Base-by-base conservation (phyloP, 2,113 vertebrate genomes). In the Hystrix brachyura region DNA sequence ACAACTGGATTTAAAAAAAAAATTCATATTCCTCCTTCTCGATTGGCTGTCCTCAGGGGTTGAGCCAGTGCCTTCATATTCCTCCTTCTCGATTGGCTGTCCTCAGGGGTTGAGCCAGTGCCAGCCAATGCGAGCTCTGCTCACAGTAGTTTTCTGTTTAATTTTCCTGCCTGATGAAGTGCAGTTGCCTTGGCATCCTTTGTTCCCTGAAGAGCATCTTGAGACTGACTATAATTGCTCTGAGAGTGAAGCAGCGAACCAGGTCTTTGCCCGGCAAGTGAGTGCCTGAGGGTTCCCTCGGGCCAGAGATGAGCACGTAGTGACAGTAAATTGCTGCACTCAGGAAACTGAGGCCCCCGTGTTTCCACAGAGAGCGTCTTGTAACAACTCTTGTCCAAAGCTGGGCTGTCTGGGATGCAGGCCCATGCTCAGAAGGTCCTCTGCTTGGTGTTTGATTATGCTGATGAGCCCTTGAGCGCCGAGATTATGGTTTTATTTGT, bases 81-180 rank as follows among this genome's bases (percentile, higher is more conserved):
- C 46, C 19, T 92, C 53, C 48, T 48, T 81, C 51, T 67, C 8
- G 38, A 38, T 27, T 62, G 51, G 64, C 14, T 12, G 0, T 25
- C 69, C n/a, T 25, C 29, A 5, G 32, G 87, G 21, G 53, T 87
- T 21, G 76, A 34, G 55, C 34, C 9, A 9, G 14, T 2, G 10
- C 59, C 92, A 64, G 81, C 85, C 88, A 27, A 1, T 21, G 85
- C 15, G 82, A 34, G 4, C 90, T 53, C 55, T 6, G 48, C 48
- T 91, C 82, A 80, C 6, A 3, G 21, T 9, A 11, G 60, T 60
- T 65, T 95, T 87, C 87, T 65, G 32, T 74, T 90, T 78, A 25
- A 84, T 96, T 85, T 94, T 88, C 72, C 69, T 3, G 64, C 76
- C 90, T 94, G 76, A 78, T 87, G 94, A 89, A 74, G 71, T 96